A percentile compares a stretch with the other conserved stretches of the same genome.
Evolutionary conservation across 2,113 vertebrate genomes (phyloP).

Genomic region (Mobula birostris): DNA sequence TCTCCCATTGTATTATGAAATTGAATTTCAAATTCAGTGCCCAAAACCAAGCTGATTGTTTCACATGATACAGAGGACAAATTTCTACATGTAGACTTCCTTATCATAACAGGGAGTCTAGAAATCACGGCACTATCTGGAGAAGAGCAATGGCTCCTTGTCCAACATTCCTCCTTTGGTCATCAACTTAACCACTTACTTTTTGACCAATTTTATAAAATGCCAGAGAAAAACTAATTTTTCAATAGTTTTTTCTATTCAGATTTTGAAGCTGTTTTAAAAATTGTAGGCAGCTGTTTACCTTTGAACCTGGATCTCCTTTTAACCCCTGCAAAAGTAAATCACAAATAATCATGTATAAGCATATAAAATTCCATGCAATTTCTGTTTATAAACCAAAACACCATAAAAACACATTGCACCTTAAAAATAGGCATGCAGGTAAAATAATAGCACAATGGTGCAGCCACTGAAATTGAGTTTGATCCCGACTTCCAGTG

Average conservation of each 20-base stretch:
- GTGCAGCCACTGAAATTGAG: no score
- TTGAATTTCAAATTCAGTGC: no score
- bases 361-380: constrained; percentile 22
- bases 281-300: constrained; percentile 55
- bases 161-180: background rate
- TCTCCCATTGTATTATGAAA: no score
- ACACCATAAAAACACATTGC: background rate
- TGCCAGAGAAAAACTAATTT: background rate
- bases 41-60: no score
- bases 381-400: background rate
- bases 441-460: background rate
- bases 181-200: background rate
- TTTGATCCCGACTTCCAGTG: no score
- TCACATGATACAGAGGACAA: no score
- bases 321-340: constrained; percentile 73
- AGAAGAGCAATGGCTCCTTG: background rate
- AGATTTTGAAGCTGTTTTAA: background rate
- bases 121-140: background rate
- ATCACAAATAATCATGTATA: constrained; percentile 27
- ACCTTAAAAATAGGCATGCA: background rate
- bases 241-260: background rate
- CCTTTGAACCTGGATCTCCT: constrained; percentile 78
- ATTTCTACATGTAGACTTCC: background rate
- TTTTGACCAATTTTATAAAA: background rate
- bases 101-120: background rate